These are phyloP conservation scores for Mythimna impura DNA, from an alignment of 2,888 invertebrate species.

Conservation along the genomic window DNA sequence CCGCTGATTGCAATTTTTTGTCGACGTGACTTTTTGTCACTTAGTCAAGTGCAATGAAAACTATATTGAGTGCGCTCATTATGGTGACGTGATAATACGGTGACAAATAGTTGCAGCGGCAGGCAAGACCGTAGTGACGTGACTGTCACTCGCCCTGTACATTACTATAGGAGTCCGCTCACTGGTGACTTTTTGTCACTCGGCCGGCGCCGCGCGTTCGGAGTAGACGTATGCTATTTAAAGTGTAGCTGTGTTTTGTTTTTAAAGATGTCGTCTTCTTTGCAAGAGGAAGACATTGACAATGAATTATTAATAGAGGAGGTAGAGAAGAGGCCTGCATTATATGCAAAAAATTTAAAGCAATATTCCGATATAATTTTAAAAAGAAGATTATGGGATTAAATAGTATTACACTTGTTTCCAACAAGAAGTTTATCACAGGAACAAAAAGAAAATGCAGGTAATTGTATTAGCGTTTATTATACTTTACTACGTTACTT, in stretches of 20 bases:
- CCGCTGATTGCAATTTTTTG: no score
- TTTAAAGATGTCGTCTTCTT: no score
- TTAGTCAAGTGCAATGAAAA: no score
- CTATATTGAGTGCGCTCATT: constrained; percentile 1
- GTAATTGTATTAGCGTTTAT: constrained; percentile 25
- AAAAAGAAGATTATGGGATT: constrained; percentile 30
- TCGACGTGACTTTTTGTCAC: no score
- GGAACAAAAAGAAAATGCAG: constrained; percentile 35
- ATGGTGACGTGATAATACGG: constrained; percentile 3
- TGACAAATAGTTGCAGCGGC: background rate
- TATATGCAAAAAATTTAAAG: constrained; percentile 13
- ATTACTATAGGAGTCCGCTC: background rate
- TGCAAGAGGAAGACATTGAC: background rate
- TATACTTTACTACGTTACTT: no score
- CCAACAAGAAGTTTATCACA: constrained; percentile 27
- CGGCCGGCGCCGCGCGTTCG: no score
- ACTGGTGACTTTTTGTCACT: no score
- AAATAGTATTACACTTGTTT: constrained; percentile 22
- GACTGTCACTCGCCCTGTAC: constrained; percentile 1
- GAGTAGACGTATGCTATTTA: no score
- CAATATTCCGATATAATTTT: constrained; percentile 15
- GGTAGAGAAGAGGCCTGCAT: background rate
- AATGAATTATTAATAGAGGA: background rate
- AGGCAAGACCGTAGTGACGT: constrained; percentile 2
- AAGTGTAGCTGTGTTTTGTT: no score